phyloP scores from a whole-genome alignment of 2,113 vertebrate genomes.

The Panthera uncia region DNA sequence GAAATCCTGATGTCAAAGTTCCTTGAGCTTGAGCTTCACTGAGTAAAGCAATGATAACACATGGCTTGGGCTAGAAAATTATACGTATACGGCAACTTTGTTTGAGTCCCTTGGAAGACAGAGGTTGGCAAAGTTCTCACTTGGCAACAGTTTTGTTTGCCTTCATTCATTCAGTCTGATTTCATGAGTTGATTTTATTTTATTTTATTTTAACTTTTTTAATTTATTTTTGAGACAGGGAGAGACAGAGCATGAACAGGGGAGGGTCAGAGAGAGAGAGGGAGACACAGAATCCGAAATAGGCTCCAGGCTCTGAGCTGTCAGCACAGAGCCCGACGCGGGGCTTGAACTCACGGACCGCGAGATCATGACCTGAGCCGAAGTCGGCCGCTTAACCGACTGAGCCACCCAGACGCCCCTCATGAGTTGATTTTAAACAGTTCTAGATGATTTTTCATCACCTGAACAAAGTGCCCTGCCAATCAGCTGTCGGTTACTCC shows the following conservation, averaged over 20 bases:
- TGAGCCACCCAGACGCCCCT: background rate
- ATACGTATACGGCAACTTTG: background rate
- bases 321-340: no score
- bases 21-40: background rate
- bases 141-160: background rate
- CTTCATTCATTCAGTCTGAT: background rate
- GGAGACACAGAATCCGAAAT: no score
- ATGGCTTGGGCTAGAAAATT: background rate
- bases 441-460: constrained; percentile 11
- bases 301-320: no score
- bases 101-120: background rate
- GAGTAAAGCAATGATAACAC: background rate
- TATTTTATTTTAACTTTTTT: no score
- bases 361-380: no score
- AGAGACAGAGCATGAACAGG: no score
- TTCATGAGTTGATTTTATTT: constrained; percentile 16
- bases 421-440: constrained; percentile 8
- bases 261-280: no score
- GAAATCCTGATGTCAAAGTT: background rate
- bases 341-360: no score
- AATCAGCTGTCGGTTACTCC: background rate
- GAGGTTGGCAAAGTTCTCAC: background rate
- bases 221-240: no score
- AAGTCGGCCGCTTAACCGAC: no score
- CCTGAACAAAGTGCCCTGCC: background rate